Evolutionary conservation across 2,113 vertebrate species (phyloP), one percentile per base, ranked within the genome.

Genomic region (Triplophysa tibetana): DNA sequence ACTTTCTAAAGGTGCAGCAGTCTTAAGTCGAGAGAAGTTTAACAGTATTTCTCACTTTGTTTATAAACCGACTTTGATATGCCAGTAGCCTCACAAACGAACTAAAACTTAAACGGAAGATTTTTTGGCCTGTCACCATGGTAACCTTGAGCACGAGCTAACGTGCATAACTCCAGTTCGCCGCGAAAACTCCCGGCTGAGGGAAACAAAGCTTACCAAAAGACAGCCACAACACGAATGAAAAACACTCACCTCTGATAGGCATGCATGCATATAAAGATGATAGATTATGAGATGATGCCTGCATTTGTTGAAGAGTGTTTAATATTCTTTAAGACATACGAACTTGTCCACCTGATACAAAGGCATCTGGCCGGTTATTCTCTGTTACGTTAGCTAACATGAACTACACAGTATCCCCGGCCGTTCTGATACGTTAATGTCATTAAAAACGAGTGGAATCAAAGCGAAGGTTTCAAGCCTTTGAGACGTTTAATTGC

Each of bases 181-280:
- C 79, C 79, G 79, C 69, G 70, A 80, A 80, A 80, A 38, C 62
- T 77, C 45, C 9, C 38, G 58, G 70, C 21, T 74, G 29, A 38
- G n/a, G 43, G 16, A 48, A 65, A 76, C 2, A 48, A 76, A 64
- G 9, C 7, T 50, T 7, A 7, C 17, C 19, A 16, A 52, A 16
- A 41, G 11, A 41, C 26, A 21, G 23, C 29, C 23, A 65, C 10
- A 50, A 23, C 73, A 63, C 33, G n/a, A 48, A 29, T 38, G 33
- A 38, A 7, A 38, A 63, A 17, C 21, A 8, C 16, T 48, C 16
- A 48, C 4, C n/a, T 8, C 12, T 60, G 19, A 14, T 17, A 16
- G 56, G 8, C 21, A 23, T 74, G 10, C 19, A 74, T 24, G 17
- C 33, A 8, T 38, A 17, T 43, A 17, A 60, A 70, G 1, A 38